These are phyloP conservation scores for Macrotus californicus DNA, from an alignment of 2,113 vertebrate species.

Conservation along the genomic window DNA sequence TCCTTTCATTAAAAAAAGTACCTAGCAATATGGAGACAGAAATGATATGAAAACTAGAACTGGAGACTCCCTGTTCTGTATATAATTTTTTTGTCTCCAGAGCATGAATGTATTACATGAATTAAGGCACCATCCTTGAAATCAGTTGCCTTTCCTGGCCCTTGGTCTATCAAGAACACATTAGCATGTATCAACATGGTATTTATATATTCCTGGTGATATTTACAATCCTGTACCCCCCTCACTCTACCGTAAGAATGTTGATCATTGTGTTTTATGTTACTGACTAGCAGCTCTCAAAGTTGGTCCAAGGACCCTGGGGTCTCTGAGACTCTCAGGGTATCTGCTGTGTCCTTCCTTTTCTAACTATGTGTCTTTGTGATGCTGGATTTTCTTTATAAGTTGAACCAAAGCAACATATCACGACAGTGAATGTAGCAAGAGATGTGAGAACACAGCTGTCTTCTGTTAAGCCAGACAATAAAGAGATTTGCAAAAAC, in stretches of 20 bases:
- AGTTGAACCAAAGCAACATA: not conserved
- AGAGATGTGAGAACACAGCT: not conserved
- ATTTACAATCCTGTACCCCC: not conserved
- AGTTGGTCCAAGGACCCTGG: not conserved
- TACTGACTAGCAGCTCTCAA: not conserved
- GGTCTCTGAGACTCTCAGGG: not conserved
- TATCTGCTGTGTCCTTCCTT: not conserved
- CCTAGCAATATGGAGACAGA: not conserved
- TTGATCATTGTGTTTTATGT: constrained; percentile 8
- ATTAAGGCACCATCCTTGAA: constrained; percentile 13
- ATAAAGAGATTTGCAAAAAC: not conserved
- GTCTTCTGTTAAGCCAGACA: not conserved
- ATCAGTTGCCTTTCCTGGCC: constrained; percentile 1
- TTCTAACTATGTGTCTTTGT: not conserved
- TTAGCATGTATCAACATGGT: not conserved
- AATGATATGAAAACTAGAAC: not conserved
- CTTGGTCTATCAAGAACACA: not conserved
- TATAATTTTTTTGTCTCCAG: not conserved
- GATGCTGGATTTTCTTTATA: constrained; percentile 13
- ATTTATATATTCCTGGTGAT: not conserved
- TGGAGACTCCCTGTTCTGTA: not conserved
- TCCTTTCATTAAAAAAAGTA: not conserved
- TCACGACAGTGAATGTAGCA: not conserved
- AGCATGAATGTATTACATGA: not conserved
- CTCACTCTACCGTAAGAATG: not conserved